A percentile compares a stretch with the other conserved stretches of the same genome.
These are phyloP conservation scores for Misgurnus anguillicaudatus DNA, from an alignment of 2,113 vertebrate genomes.

Conservation along the genomic window DNA sequence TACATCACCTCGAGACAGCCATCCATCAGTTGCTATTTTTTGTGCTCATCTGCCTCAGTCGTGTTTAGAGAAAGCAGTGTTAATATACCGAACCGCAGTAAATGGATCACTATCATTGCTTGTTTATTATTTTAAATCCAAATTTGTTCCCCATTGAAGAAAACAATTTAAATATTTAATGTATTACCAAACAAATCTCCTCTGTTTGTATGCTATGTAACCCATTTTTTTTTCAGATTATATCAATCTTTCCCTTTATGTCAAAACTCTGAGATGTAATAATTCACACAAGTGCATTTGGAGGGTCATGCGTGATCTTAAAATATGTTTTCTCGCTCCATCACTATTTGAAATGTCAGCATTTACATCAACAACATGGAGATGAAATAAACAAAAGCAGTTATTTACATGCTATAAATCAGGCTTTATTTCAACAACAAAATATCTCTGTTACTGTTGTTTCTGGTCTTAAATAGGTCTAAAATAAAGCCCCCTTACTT, in stretches of 20 bases:
- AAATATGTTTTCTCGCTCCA: constrained; percentile 1
- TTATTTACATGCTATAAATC: not conserved
- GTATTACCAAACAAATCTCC: not conserved
- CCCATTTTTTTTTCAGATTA: not conserved
- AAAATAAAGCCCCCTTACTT: not conserved
- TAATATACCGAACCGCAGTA: not conserved
- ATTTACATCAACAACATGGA: not conserved
- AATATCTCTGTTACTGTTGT: not conserved
- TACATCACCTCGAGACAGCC: constrained; percentile 67
- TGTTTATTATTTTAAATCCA: not conserved
- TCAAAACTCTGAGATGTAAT: not conserved
- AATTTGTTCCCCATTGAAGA: not conserved
- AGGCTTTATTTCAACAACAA: not conserved
- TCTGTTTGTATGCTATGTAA: not conserved
- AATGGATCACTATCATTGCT: not conserved
- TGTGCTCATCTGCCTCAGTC: not conserved
- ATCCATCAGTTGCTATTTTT: constrained; percentile 57
- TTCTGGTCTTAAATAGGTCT: constrained; percentile 1
- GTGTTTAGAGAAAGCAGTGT: constrained; percentile 19
- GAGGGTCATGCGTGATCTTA: too few relatives aligned
- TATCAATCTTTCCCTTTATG: not conserved
- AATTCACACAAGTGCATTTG: constrained; percentile 19
- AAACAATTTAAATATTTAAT: constrained; percentile 10
- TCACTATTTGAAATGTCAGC: constrained; percentile 7
- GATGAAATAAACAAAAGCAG: not conserved